Conservation (phyloP, 2,888 invertebrate species). For the Polylopha cassiicola region DNA sequence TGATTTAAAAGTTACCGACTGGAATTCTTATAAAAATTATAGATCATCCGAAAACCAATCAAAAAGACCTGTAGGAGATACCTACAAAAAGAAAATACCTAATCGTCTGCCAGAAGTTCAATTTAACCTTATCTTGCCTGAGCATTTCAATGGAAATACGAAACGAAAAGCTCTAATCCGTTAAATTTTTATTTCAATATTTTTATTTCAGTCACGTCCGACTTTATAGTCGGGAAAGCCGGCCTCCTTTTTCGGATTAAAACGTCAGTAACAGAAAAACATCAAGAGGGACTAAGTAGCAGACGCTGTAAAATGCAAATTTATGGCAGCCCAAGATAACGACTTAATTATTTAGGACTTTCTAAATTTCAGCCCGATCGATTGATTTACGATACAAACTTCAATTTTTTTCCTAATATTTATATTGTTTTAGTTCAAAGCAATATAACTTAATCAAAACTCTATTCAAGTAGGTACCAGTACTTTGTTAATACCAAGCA, state of each 20-base stretch:
- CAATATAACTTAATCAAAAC: too few species aligned
- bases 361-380: not conserved
- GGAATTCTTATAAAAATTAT: constrained; percentile 3
- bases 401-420: too few species aligned
- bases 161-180: constrained; percentile 10
- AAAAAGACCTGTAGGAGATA: not conserved
- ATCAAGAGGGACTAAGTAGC: constrained; percentile 39
- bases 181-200: constrained; percentile 32
- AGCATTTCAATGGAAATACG: constrained; percentile 4
- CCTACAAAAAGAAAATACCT: not conserved
- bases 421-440: too few species aligned
- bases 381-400: too few species aligned
- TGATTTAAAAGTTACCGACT: constrained; percentile 8
- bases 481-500: too few species aligned
- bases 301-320: constrained; percentile 29
- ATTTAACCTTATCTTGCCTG: constrained; percentile 2
- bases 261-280: constrained; percentile 64
- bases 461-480: too few species aligned
- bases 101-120: not conserved
- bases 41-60: constrained; percentile 3
- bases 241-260: constrained; percentile 55
- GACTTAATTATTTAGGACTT: constrained; percentile 10
- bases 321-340: constrained; percentile 3
- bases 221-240: constrained; percentile 51
- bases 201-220: constrained; percentile 61